A percentile compares a stretch with the other conserved stretches of the same genome.
Evolutionary conservation across 64 coral and sea anemone genomes (phyloP).

Genomic region (Platygyra sinensis): DNA sequence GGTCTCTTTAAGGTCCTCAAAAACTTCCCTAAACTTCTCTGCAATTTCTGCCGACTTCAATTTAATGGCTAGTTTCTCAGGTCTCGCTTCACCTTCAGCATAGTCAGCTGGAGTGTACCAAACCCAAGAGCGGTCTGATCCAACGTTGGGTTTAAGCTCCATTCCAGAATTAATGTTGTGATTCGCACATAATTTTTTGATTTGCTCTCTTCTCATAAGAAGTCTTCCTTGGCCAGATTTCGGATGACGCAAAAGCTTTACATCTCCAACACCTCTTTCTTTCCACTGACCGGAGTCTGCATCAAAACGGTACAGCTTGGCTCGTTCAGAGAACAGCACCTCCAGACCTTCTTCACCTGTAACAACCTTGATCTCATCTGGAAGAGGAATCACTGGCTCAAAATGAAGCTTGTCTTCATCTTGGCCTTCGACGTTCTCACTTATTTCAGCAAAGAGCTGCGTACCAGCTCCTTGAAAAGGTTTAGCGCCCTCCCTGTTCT

Average conservation of each 20-base stretch:
- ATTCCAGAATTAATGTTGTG: conserved; percentile 79
- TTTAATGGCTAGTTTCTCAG: conserved; percentile 72
- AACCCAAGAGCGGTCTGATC: conserved; percentile 97
- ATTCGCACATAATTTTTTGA: conserved; percentile 95
- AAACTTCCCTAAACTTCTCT: conserved; percentile 79
- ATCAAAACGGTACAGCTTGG: conserved; percentile 91
- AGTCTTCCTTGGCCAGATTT: conserved; percentile 69
- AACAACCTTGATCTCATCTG: conserved; percentile 62
- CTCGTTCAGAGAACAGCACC: conserved; percentile 84
- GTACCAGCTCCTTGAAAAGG: conserved; percentile 77
- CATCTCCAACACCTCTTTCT: conserved; percentile 91
- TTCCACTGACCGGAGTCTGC: conserved; percentile 74
- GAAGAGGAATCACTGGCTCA: conserved; percentile 84
- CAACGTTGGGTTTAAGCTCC: conserved; percentile 77
- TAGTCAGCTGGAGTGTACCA: conserved; percentile 85
- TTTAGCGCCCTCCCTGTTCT: conserved; percentile 5
- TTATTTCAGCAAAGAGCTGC: conserved; percentile 64
- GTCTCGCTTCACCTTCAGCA: conserved; percentile 63
- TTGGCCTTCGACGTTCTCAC: conserved; percentile 41
- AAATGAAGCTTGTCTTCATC: conserved; percentile 62
- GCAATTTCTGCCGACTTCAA: conserved; percentile 77
- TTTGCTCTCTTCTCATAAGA: conserved; percentile 93
- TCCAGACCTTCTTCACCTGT: conserved; percentile 92
- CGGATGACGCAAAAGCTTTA: conserved; percentile 82
- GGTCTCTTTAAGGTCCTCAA: conserved; percentile 74